Percentiles rank a stretch among this genome's conserved stretches.
phyloP scores from a whole-genome alignment of 2,888 invertebrate species.

The Emmelina monodactyla region DNA sequence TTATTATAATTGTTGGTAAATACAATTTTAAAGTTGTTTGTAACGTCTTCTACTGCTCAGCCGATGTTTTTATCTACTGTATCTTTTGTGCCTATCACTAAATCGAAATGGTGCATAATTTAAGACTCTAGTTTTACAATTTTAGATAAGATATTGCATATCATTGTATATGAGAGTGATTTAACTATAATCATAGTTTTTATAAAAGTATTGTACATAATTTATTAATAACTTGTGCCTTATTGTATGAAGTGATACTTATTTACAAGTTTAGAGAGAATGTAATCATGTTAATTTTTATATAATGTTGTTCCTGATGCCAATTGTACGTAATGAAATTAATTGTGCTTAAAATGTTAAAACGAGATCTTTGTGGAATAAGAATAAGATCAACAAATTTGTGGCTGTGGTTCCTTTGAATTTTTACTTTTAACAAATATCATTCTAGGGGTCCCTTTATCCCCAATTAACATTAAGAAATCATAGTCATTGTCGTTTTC shows the following conservation, averaged over 20 bases:
- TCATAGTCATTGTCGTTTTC: no score
- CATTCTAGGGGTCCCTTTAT: no score
- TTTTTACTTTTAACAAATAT: no score
- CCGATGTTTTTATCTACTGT: slow-evolving; percentile 21
- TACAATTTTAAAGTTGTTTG: no score
- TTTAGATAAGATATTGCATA: slow-evolving; percentile 23
- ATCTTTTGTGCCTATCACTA: slow-evolving; percentile 18
- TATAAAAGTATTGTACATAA: slow-evolving; percentile 9
- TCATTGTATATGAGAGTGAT: slow-evolving; percentile 26
- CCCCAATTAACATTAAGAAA: no score
- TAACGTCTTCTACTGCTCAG: no score
- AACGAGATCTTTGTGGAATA: not conserved
- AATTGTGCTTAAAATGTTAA: not conserved
- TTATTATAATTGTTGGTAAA: no score
- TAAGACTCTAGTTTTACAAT: slow-evolving; percentile 28
- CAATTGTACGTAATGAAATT: slow-evolving; percentile 18
- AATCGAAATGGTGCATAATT: slow-evolving; percentile 31
- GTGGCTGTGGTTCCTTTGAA: slow-evolving; percentile 59
- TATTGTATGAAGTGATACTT: slow-evolving; percentile 33
- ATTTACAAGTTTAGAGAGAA: slow-evolving; percentile 17
- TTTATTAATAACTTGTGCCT: slow-evolving; percentile 39
- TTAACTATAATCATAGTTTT: slow-evolving; percentile 23
- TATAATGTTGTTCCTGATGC: slow-evolving; percentile 22
- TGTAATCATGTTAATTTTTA: slow-evolving; percentile 15
- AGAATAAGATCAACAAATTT: slow-evolving; percentile 27